Percentiles rank a stretch among this genome's conserved stretches.
phyloP scores from a whole-genome alignment of 2,113 vertebrate species.

The Micronycteris hirsuta region DNA sequence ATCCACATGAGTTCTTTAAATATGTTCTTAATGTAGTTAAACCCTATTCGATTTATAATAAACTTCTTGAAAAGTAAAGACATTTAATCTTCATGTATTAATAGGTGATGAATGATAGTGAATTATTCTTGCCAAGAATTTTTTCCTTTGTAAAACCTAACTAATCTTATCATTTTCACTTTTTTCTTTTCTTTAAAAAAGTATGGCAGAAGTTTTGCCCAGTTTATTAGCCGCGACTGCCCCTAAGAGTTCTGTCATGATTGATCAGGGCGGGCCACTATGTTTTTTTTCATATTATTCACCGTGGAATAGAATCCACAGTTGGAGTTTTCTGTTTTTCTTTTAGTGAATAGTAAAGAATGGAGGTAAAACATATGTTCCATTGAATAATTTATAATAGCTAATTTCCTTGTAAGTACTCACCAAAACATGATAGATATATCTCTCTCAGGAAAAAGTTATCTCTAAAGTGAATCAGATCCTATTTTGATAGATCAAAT shows the following conservation, averaged over 20 bases:
- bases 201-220: background rate
- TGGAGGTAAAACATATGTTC: constrained; percentile 13
- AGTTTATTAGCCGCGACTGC: constrained; percentile 18
- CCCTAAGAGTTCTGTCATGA: background rate
- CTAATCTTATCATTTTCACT: constrained; percentile 14
- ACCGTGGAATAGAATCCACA: constrained; percentile 20
- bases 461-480: background rate
- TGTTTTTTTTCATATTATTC: constrained; percentile 17
- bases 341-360: constrained; percentile 37
- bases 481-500: background rate
- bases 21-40: constrained; percentile 20
- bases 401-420: constrained; percentile 53
- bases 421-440: constrained; percentile 45
- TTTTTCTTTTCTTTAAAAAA: constrained; percentile 4
- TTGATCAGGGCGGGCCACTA: background rate
- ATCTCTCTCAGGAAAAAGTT: constrained; percentile 40
- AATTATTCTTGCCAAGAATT: constrained; percentile 29
- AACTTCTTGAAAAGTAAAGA: constrained; percentile 35
- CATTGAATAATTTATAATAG: constrained; percentile 60
- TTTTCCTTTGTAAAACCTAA: constrained; percentile 28
- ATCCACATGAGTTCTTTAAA: constrained; percentile 16
- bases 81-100: constrained; percentile 13
- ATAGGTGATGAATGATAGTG: background rate
- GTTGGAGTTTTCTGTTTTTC: constrained; percentile 39
- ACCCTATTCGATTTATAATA: constrained; percentile 14